phyloP scores from a whole-genome alignment of 2,888 invertebrate species.

The Micoletzkya japonica region DNA sequence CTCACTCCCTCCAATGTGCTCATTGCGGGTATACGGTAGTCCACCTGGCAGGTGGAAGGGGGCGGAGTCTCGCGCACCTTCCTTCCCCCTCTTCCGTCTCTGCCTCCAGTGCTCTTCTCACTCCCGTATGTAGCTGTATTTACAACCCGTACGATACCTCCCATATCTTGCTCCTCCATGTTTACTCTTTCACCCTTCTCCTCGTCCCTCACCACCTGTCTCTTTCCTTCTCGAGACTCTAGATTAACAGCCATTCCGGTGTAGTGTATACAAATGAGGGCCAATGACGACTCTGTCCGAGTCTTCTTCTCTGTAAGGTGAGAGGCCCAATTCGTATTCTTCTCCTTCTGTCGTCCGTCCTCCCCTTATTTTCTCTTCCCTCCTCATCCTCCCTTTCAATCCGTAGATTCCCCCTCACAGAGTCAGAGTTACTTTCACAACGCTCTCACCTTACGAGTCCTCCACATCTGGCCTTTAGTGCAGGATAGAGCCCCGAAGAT shows the following conservation, averaged over 20 bases:
- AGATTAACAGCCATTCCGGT: not conserved
- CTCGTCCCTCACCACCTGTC: not conserved
- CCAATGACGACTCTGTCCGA: not conserved
- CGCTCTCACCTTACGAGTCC: too few relatives aligned
- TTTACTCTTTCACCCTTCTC: not conserved
- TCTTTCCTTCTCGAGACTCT: not conserved
- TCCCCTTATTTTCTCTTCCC: conserved; percentile 5
- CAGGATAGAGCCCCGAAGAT: not conserved
- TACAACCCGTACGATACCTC: not conserved
- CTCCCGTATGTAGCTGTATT: not conserved
- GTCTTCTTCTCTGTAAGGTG: not conserved
- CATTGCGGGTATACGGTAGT: not conserved
- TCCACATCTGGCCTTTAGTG: too few relatives aligned
- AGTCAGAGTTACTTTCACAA: not conserved
- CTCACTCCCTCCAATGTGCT: not conserved
- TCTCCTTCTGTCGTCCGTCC: conserved; percentile 7
- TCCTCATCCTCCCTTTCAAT: not conserved
- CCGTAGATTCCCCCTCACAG: not conserved
- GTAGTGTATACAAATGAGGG: conserved; percentile 8
- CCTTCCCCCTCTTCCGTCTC: not conserved
- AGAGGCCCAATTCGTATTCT: too few relatives aligned
- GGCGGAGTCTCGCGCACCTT: not conserved
- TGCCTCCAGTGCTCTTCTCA: not conserved
- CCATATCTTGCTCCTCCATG: not conserved
- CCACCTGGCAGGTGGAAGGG: conserved; percentile 2